Conservation (phyloP, 2,888 invertebrate species). For the Drosophila lacicola region DNA sequence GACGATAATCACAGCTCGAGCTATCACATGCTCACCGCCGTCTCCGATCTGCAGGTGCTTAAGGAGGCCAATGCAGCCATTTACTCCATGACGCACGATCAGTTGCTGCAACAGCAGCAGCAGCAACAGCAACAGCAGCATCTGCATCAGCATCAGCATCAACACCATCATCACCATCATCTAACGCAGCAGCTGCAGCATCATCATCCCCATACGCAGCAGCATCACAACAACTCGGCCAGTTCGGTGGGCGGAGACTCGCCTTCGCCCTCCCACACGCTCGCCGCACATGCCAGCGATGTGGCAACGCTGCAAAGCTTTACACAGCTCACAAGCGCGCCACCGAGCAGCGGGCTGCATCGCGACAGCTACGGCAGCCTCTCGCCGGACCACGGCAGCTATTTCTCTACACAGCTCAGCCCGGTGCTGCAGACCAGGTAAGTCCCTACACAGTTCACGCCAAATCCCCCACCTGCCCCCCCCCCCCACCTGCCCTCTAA, state of each 20-base stretch:
- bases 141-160: conserved; percentile 49
- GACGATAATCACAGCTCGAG: conserved; percentile 82
- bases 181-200: conserved; percentile 56
- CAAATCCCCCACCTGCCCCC: neutral
- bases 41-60: conserved; percentile 79
- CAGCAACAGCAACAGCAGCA: conserved; percentile 43
- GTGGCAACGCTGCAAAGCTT: conserved; percentile 82
- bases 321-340: conserved; percentile 83
- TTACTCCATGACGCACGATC: conserved; percentile 70
- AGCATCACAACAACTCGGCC: conserved; percentile 80
- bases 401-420: conserved; percentile 79
- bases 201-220: conserved; percentile 45
- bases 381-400: conserved; percentile 79
- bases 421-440: conserved; percentile 82
- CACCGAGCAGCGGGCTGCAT: conserved; percentile 62
- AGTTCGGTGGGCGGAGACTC: conserved; percentile 84
- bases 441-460: conserved; percentile 51
- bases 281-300: conserved; percentile 67
- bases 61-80: conserved; percentile 77
- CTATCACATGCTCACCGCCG: conserved; percentile 83
- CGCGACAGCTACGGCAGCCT: conserved; percentile 81
- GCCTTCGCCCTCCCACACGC: conserved; percentile 77
- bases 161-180: conserved; percentile 53
- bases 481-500: neutral
- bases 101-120: conserved; percentile 61